Percentiles rank a stretch among this genome's conserved stretches.
Evolutionary conservation across 2,888 invertebrate species (phyloP).

Genomic region (Diogma glabrata): DNA sequence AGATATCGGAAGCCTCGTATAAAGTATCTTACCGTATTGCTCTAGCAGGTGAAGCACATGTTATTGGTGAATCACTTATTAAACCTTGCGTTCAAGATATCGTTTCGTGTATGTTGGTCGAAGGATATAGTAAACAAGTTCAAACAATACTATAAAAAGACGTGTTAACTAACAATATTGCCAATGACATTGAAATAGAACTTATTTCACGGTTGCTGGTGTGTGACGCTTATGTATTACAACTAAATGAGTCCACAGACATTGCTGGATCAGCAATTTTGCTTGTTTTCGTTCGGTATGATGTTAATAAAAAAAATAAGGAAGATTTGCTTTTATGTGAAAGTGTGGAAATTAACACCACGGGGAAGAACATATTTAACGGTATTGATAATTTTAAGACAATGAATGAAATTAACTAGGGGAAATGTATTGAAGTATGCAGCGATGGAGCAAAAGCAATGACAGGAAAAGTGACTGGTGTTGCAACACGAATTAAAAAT

Average conservation of each 20-base stretch:
- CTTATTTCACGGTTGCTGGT: slow-evolving; percentile 12
- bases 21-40: slow-evolving; percentile 13
- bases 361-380: neutral
- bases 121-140: no score
- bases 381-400: neutral
- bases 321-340: neutral
- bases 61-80: slow-evolving; percentile 15
- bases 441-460: slow-evolving; percentile 11
- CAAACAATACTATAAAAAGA: no score
- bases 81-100: slow-evolving; percentile 6
- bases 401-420: slow-evolving; percentile 7
- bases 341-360: neutral
- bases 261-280: slow-evolving; percentile 11
- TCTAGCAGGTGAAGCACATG: slow-evolving; percentile 14
- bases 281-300: neutral
- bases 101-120: neutral
- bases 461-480: slow-evolving; percentile 8
- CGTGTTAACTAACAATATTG: slow-evolving; percentile 10
- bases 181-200: slow-evolving; percentile 11
- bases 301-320: neutral
- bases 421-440: slow-evolving; percentile 14
- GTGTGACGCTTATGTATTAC: slow-evolving; percentile 10
- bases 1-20: slow-evolving; percentile 15
- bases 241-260: slow-evolving; percentile 12
- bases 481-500: slow-evolving; percentile 13